Conservation (phyloP, 2,888 invertebrate genomes). For the Hirtodrosophila trivittata region DNA sequence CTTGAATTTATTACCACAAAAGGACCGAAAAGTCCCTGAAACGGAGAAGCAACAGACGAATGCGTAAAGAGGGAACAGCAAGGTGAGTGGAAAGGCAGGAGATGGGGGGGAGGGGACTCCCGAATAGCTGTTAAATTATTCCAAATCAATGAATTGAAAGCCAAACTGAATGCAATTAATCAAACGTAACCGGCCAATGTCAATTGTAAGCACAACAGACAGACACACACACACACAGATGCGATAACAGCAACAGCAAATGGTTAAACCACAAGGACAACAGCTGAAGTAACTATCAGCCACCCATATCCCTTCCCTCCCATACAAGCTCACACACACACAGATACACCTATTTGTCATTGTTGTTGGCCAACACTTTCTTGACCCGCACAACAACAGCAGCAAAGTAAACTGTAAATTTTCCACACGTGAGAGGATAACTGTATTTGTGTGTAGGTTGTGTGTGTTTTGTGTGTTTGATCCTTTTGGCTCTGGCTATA, state of each 20-base stretch:
- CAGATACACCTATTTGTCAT: not conserved
- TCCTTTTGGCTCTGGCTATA: slow-evolving; percentile 43
- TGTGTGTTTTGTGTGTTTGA: slow-evolving; percentile 13
- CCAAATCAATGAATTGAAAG: slow-evolving; percentile 67
- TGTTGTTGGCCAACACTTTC: slow-evolving; percentile 43
- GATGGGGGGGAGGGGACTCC: not conserved
- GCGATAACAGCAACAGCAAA: slow-evolving; percentile 5
- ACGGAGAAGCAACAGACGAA: not conserved
- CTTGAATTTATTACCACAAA: slow-evolving; percentile 56
- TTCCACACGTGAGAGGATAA: slow-evolving; percentile 32
- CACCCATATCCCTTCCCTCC: not conserved
- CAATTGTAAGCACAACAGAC: slow-evolving; percentile 45
- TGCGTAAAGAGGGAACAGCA: not conserved
- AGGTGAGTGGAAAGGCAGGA: not conserved
- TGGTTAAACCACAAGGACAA: slow-evolving; percentile 44
- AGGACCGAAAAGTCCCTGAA: slow-evolving; percentile 15
- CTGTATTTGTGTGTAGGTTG: not conserved
- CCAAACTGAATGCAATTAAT: slow-evolving; percentile 71
- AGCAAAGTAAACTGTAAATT: slow-evolving; percentile 47
- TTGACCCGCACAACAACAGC: slow-evolving; percentile 36
- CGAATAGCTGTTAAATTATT: slow-evolving; percentile 59
- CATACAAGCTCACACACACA: too few species aligned
- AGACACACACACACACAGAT: slow-evolving; percentile 5
- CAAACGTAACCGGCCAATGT: slow-evolving; percentile 64
- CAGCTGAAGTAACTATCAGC: slow-evolving; percentile 3